phyloP scores from a whole-genome alignment of 2,888 invertebrate genomes.

The Eupithecia pulchellata region DNA sequence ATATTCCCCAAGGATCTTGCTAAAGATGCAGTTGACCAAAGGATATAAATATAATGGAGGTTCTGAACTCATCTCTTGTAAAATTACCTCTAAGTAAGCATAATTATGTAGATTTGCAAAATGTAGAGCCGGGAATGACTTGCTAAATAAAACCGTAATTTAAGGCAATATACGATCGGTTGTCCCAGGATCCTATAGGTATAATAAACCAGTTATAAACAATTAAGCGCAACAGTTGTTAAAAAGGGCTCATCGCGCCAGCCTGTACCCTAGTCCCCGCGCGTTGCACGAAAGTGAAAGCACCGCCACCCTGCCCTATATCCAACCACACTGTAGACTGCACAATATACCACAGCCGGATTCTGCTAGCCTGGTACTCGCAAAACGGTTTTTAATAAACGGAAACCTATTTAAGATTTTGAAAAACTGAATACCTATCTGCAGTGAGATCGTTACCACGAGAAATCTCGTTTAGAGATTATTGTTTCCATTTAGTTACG shows the following conservation, averaged over 20 bases:
- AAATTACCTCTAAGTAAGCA: background rate
- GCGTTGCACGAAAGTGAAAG: slow-evolving; percentile 44
- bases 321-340: slow-evolving; percentile 9
- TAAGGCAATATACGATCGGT: background rate
- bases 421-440: background rate
- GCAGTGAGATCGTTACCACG: background rate
- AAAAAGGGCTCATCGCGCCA: slow-evolving; percentile 25
- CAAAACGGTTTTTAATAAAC: background rate
- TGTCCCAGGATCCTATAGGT: background rate
- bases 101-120: background rate
- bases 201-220: background rate
- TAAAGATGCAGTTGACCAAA: background rate
- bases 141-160: background rate
- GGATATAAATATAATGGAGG: background rate
- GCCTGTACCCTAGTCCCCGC: slow-evolving; percentile 41
- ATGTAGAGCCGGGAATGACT: background rate
- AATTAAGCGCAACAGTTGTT: background rate
- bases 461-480: background rate
- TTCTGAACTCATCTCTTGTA: background rate
- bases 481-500: no score
- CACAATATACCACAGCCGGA: slow-evolving; percentile 21
- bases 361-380: slow-evolving; percentile 43
- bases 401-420: background rate
- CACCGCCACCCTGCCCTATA: slow-evolving; percentile 40
- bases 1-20: background rate